phyloP scores from a whole-genome alignment of 1,140 invertebrate species.

The Drosophila pseudoananassae region DNA sequence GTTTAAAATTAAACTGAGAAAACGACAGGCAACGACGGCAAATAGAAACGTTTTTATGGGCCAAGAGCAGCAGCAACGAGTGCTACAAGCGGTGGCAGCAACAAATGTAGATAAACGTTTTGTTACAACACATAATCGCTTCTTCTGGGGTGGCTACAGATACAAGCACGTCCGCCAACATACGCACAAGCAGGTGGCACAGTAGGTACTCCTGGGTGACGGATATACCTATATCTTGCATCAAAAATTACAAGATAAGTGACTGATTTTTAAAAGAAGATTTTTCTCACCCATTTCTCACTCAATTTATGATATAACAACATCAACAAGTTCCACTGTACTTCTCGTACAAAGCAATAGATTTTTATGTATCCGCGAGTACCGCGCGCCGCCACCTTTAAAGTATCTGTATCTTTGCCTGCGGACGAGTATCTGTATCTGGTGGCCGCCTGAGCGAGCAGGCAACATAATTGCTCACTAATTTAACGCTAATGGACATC shows the following conservation, averaged over 20 bases:
- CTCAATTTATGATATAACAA: too few species aligned
- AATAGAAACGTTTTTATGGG: constrained; percentile 47
- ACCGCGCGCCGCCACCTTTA: constrained; percentile 26
- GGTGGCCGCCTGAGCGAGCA: constrained; percentile 39
- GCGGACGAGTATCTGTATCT: constrained; percentile 21
- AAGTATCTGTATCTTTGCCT: constrained; percentile 31
- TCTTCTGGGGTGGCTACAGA: constrained; percentile 54
- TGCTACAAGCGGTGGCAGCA: background rate
- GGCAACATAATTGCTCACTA: constrained; percentile 71
- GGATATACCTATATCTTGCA: too few species aligned
- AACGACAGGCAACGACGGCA: constrained; percentile 41
- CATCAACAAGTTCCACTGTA: background rate
- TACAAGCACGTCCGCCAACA: constrained; percentile 32
- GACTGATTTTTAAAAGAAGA: too few species aligned
- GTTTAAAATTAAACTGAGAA: constrained; percentile 73
- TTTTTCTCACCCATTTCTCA: too few species aligned
- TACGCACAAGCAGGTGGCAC: constrained; percentile 9
- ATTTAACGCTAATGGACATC: constrained; percentile 79
- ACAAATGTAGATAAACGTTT: constrained; percentile 79
- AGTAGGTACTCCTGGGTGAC: background rate
- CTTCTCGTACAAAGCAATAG: constrained; percentile 4
- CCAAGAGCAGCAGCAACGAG: constrained; percentile 2
- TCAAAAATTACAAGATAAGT: too few species aligned
- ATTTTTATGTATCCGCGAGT: constrained; percentile 34
- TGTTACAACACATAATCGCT: constrained; percentile 78